Evolutionary conservation across 2,113 vertebrate genomes (phyloP).

Genomic region (Azemiops feae): DNA sequence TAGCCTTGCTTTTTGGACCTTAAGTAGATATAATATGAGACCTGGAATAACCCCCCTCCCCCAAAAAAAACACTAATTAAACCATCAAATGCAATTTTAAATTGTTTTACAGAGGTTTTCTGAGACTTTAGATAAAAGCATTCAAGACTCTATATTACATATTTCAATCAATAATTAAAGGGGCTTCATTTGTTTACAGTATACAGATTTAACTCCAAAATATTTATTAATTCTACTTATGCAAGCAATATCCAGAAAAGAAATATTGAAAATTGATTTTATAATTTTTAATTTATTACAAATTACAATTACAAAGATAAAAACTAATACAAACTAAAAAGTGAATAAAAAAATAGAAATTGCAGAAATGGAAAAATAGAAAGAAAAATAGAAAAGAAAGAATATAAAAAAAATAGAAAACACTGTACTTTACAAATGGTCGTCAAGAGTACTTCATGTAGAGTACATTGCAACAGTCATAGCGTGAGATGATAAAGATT

Average conservation of each 20-base stretch:
- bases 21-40: background rate
- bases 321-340: background rate
- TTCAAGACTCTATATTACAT: background rate
- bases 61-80: background rate
- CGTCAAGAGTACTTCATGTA: background rate
- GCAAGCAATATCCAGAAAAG: background rate
- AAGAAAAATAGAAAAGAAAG: background rate
- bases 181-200: background rate
- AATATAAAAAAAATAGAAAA: background rate
- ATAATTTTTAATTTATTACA: background rate
- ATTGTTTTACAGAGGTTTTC: background rate
- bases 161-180: background rate
- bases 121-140: background rate
- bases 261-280: background rate
- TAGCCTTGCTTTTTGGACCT: background rate
- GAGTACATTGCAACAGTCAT: background rate
- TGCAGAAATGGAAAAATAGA: background rate
- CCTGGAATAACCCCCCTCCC: background rate
- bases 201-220: background rate
- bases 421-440: background rate
- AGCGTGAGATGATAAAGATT: background rate
- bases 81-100: background rate
- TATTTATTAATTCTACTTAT: background rate
- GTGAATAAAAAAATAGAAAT: background rate
- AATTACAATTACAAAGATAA: background rate